Evolutionary conservation across 2,888 invertebrate species (phyloP).

Genomic region (Masnerella sp.): DNA sequence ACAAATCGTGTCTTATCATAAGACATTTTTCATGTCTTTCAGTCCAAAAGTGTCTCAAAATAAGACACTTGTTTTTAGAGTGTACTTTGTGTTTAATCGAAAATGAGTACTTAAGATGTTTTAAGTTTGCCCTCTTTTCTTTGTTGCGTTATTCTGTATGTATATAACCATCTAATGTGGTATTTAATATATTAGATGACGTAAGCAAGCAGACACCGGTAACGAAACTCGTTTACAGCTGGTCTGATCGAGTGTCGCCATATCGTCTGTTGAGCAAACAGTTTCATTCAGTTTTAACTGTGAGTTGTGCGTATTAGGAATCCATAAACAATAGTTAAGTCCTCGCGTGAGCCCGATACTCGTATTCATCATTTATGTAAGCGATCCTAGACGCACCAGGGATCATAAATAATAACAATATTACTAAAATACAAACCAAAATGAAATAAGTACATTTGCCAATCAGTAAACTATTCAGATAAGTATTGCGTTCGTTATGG

Average conservation of each 20-base stretch:
- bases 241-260: slow-evolving; percentile 71
- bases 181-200: slow-evolving; percentile 53
- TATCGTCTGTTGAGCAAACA: slow-evolving; percentile 66
- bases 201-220: slow-evolving; percentile 58
- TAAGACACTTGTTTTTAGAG: too few species aligned
- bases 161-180: slow-evolving; percentile 56
- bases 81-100: too few species aligned
- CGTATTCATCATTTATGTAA: slow-evolving; percentile 50
- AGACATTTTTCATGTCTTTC: too few species aligned
- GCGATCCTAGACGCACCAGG: slow-evolving; percentile 1
- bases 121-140: background rate
- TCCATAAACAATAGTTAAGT: slow-evolving; percentile 39
- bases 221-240: slow-evolving; percentile 73
- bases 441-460: slow-evolving; percentile 34
- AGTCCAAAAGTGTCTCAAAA: too few species aligned
- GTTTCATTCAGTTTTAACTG: slow-evolving; percentile 55
- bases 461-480: slow-evolving; percentile 43
- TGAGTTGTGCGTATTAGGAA: slow-evolving; percentile 52
- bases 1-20: too few species aligned
- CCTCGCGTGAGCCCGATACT: slow-evolving; percentile 47
- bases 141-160: slow-evolving; percentile 43
- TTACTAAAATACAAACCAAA: slow-evolving; percentile 10
- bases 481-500: slow-evolving; percentile 42
- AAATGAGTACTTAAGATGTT: too few species aligned
- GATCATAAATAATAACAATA: slow-evolving; percentile 13